phyloP scores from a whole-genome alignment of 2,113 vertebrate genomes.

The Chaetops frenatus region DNA sequence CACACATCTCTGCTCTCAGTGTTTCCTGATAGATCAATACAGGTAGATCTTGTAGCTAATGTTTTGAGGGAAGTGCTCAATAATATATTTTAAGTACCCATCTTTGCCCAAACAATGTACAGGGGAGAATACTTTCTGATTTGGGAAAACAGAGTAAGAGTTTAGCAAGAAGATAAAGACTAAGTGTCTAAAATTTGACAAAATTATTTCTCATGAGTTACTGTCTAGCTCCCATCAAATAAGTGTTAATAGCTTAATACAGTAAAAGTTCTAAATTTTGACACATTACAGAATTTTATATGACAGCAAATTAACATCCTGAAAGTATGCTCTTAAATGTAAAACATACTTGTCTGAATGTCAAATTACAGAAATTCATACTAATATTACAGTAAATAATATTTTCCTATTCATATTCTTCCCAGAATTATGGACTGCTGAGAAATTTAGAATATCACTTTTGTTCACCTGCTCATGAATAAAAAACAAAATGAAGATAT shows the following conservation, averaged over 20 bases:
- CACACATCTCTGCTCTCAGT: not conserved
- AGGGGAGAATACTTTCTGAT: not conserved
- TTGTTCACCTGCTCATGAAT: not conserved
- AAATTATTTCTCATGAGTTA: not conserved
- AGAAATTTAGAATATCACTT: not conserved
- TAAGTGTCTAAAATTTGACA: not conserved
- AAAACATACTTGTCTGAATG: not conserved
- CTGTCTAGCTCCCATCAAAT: not conserved
- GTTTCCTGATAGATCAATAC: not conserved
- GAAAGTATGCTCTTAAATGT: not conserved
- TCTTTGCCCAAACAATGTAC: accelerated
- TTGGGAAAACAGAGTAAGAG: not conserved
- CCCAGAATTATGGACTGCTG: not conserved
- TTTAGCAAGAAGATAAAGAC: not conserved
- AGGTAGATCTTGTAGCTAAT: not conserved
- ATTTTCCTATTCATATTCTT: not conserved
- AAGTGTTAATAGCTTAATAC: not conserved
- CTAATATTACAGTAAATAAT: not conserved
- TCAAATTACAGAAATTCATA: not conserved
- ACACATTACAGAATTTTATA: not conserved
- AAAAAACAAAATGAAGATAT: not conserved
- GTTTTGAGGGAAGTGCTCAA: not conserved
- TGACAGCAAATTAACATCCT: not conserved
- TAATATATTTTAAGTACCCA: not conserved
- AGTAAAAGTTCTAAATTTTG: not conserved